Percentiles rank a stretch among this genome's conserved stretches.
Conservation (phyloP, 2,113 vertebrate genomes). For the Pavo muticus region DNA sequence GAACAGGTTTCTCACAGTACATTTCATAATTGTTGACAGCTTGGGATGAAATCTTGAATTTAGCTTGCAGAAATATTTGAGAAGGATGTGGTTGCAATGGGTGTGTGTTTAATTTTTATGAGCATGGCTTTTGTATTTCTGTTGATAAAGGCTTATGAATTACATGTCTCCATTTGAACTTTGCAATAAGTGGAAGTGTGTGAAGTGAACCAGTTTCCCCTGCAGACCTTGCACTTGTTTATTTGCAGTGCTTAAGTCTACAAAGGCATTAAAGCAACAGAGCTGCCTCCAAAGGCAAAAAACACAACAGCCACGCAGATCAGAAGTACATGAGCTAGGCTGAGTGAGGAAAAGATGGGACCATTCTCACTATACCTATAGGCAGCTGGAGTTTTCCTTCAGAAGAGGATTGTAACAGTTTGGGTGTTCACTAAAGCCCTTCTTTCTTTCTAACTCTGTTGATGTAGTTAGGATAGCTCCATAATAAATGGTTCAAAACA, state of each 20-base stretch:
- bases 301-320: not conserved
- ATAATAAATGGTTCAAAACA: not conserved
- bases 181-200: not conserved
- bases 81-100: not conserved
- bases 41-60: not conserved
- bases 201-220: not conserved
- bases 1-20: not conserved
- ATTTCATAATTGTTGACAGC: not conserved
- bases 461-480: not conserved
- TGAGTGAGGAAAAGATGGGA: not conserved
- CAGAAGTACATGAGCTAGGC: not conserved
- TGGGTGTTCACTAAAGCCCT: not conserved
- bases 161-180: not conserved
- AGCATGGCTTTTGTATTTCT: not conserved
- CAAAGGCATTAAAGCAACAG: not conserved
- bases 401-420: not conserved
- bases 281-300: not conserved
- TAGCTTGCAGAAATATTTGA: not conserved
- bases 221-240: not conserved
- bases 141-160: not conserved
- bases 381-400: not conserved
- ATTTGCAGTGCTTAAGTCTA: not conserved
- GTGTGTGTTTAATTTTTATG: not conserved
- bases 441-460: not conserved
- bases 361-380: fast-evolving